Conservation (phyloP, 2,888 invertebrate genomes). For the Coleophora deauratella region DNA sequence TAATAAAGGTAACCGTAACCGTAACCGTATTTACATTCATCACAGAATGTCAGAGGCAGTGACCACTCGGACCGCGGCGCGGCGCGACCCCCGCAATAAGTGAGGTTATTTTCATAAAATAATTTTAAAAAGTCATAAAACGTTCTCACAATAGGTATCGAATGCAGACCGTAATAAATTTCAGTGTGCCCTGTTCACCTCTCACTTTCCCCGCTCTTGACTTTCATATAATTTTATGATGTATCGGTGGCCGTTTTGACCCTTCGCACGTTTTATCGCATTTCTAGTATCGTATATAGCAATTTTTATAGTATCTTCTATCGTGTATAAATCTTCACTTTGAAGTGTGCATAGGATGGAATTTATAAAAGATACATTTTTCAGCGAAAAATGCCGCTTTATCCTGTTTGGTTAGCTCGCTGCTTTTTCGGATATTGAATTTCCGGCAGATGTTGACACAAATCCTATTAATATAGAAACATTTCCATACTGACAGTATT, state of each 20-base stretch:
- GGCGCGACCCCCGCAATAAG: slow-evolving; percentile 7
- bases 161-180: slow-evolving; percentile 70
- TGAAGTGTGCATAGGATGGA: slow-evolving; percentile 42
- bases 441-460: too few species aligned
- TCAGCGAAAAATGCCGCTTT: slow-evolving; percentile 29
- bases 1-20: too few species aligned
- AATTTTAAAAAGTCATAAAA: slow-evolving; percentile 55
- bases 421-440: not conserved
- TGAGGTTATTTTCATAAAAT: slow-evolving; percentile 42
- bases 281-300: slow-evolving; percentile 29
- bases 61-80: slow-evolving; percentile 1
- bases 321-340: slow-evolving; percentile 34
- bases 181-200: slow-evolving; percentile 53
- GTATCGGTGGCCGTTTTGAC: slow-evolving; percentile 65
- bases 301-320: slow-evolving; percentile 21
- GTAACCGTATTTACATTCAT: too few species aligned
- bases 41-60: too few species aligned
- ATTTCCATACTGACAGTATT: too few species aligned
- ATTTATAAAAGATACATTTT: slow-evolving; percentile 38
- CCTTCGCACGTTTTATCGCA: slow-evolving; percentile 67
- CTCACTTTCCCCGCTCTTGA: slow-evolving; percentile 67
- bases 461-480: too few species aligned
- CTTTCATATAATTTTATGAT: slow-evolving; percentile 74
- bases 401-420: slow-evolving; percentile 25
- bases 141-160: slow-evolving; percentile 63